Evolutionary conservation across 2,888 invertebrate genomes (phyloP), one percentile per base, ranked within the genome.

Genomic region (Drosophila glabriapex): DNA sequence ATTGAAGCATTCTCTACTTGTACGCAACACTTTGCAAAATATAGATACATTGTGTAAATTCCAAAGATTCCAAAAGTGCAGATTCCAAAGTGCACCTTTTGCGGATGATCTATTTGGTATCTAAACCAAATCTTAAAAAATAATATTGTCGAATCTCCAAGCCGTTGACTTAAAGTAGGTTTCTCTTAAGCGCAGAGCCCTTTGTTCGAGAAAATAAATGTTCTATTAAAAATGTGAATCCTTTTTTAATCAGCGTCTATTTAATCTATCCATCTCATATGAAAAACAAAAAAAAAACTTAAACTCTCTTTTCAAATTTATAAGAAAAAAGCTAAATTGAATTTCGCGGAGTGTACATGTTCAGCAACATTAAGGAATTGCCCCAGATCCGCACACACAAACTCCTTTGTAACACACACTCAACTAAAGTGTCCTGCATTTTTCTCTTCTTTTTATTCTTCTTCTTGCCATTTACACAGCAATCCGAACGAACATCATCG

Each of bases 401-500:
- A 56, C 56, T 28, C 25, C 25, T 63, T 61, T 62, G 50, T 14
- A 65, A 49, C 37, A 61, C 41, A 61, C 55, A 33, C 41, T 74
- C 19, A 56, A 31, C 60, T 55, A 52, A 79, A 64, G 37, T 58
- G 46, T 58, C 12, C n/a, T 37, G 10, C 41, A 35, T 52, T 59
- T 28, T 25, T 29, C 35, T 63, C 39, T 37, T 37, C 5, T 39
- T 46, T 37, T 28, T 14, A 5, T 33, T 31, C 16, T 35, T 25
- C 14, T 39, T 16, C 25, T 9, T 46, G 46, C 3, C 33, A 22
- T 37, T 16, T 52, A 10, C 41, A 35, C 94, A 97, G 97, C 83
- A 97, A 97, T 93, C 97, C 97, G 19, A 97, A 97, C 92, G 97
- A 97, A 92, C 96, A 96, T 92, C 95, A 95, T 87, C 96, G 96